Base-by-base conservation (phyloP, 2,113 vertebrate genomes). In the Gavialis gangeticus region DNA sequence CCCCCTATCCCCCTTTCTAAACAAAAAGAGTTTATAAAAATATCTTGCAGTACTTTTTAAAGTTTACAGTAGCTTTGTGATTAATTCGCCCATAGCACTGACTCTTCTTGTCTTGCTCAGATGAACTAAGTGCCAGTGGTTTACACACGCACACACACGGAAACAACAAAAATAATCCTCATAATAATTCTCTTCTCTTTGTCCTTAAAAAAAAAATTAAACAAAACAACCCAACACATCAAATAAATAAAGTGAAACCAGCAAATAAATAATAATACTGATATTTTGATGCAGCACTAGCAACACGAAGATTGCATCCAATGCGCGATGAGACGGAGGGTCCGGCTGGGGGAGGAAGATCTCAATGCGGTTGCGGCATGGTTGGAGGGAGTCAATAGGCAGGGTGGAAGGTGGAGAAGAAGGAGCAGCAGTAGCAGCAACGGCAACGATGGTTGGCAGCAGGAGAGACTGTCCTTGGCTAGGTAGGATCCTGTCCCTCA, bases 1-100 rank as follows among this genome's bases (percentile, higher is more conserved):
- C 96, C 94, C 94, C 62, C 93, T 88, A 10, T 82, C 90, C 85
- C 97, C 75, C 87, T 24, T 79, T 94, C 18, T 54, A 94, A 90
- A 87, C 84, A 98, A 98, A 95, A 94, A 97, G 98, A 97, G 92
- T 97, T 98, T 99, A 99, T 98, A 99, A 99, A 99, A 99, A 99
- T 99, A 99, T 99, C 98, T 98, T 96, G 98, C 98, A 98, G 97
- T 98, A 98, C 97, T 98, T 98, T 98, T 97, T 98, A 97, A 98
- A 98, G 97, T 98, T 98, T 98, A 98, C 97, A 99, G 98, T 98
- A 99, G 98, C 98, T 97, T 94, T 30, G 97, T 98, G 88, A 97
- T 93, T 93, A 96, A 91, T 91, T 95, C 81, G 95, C 96, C 95
- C 96, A 91, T 91, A 92, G 96, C 96, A 95, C 94, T 75, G 97